These are phyloP conservation scores for Poeciliopsis turrubarensis DNA, from an alignment of 2,113 vertebrate species.

Conservation along the genomic window DNA sequence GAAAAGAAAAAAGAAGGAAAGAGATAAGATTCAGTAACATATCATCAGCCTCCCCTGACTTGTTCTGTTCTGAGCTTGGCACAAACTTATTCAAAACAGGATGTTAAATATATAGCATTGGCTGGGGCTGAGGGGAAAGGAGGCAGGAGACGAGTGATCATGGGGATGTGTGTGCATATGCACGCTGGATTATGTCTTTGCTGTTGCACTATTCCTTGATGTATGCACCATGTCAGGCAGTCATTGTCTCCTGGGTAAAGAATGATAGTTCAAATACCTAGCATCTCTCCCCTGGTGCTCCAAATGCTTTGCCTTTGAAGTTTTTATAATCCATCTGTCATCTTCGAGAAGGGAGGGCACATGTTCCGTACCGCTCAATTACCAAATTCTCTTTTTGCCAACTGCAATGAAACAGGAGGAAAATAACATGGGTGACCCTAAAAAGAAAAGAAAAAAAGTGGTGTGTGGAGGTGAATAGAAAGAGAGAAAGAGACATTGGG, in stretches of 20 bases:
- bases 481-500: slow-evolving; percentile 49
- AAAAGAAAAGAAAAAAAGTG: slow-evolving; percentile 63
- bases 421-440: slow-evolving; percentile 90
- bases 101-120: slow-evolving; percentile 93
- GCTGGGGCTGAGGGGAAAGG: slow-evolving; percentile 48
- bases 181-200: slow-evolving; percentile 94
- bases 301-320: slow-evolving; percentile 97
- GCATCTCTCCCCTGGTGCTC: slow-evolving; percentile 97
- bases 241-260: slow-evolving; percentile 99
- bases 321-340: slow-evolving; percentile 99
- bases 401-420: slow-evolving; percentile 91
- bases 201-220: slow-evolving; percentile 96
- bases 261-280: slow-evolving; percentile 99
- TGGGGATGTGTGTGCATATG: slow-evolving; percentile 39
- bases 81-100: slow-evolving; percentile 90
- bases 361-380: slow-evolving; percentile 98
- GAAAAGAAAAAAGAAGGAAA: background rate
- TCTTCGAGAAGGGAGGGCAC: slow-evolving; percentile 97
- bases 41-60: slow-evolving; percentile 40
- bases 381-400: slow-evolving; percentile 93
- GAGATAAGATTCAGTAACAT: slow-evolving; percentile 21
- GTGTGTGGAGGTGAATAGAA: slow-evolving; percentile 33
- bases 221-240: slow-evolving; percentile 96
- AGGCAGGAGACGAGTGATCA: slow-evolving; percentile 67
- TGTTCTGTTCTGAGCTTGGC: slow-evolving; percentile 54